These are phyloP conservation scores for Pseudorhiza aurosa DNA, from an alignment of 30 jellyfish, hydroid and myxozoan genomes.

Conservation along the genomic window DNA sequence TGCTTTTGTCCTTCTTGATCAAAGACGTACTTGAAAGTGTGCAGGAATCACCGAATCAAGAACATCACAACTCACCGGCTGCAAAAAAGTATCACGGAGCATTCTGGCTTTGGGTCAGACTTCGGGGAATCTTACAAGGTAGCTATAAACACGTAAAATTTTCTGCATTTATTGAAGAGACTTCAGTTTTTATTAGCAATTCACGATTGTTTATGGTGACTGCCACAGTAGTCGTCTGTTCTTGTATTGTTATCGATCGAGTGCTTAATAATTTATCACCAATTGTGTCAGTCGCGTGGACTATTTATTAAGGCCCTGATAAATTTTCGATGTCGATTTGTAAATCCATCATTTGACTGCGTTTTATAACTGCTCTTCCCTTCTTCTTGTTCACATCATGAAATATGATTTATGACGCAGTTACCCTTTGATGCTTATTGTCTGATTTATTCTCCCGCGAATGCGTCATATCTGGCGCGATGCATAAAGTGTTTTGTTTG, in stretches of 20 bases:
- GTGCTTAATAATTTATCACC: background rate
- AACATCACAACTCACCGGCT: constrained; percentile 3
- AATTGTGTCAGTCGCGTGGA: constrained; percentile 17
- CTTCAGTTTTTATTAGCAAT: no score
- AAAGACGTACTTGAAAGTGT: background rate
- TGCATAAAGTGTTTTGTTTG: no score
- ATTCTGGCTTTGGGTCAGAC: constrained; percentile 28
- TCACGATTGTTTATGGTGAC: no score
- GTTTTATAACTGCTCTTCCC: no score
- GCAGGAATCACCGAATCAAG: constrained; percentile 29
- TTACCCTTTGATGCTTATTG: no score
- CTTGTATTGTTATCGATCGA: background rate
- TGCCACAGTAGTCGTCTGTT: background rate
- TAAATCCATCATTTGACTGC: no score
- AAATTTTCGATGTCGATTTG: background rate
- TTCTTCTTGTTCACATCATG: no score
- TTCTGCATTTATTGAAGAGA: no score
- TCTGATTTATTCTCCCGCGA: no score
- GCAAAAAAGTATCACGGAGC: constrained; percentile 30
- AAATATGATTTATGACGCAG: no score
- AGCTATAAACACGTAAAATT: no score
- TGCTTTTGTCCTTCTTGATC: background rate
- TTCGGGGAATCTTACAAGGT: constrained; percentile 23
- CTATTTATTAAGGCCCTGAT: background rate
- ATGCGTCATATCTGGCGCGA: no score